These are phyloP conservation scores for Pachypeltis micranthus DNA, from an alignment of 1,140 invertebrate genomes.

Conservation along the genomic window DNA sequence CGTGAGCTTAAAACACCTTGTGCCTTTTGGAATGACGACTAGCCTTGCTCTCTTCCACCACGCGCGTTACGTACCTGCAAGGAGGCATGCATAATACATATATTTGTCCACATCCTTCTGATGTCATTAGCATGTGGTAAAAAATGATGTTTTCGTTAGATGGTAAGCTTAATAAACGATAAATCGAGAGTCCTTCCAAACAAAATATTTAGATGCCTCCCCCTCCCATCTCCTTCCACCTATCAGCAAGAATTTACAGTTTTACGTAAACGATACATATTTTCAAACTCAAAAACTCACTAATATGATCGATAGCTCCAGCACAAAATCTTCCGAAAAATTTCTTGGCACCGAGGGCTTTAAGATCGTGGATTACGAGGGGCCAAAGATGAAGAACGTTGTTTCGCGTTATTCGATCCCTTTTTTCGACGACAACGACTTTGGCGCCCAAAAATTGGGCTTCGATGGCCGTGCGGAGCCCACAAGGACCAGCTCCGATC, in stretches of 20 bases:
- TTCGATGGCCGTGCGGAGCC: slow-evolving; percentile 89
- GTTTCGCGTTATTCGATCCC: slow-evolving; percentile 86
- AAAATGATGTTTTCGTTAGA: too few relatives aligned
- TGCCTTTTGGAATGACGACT: too few relatives aligned
- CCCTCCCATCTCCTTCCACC: too few relatives aligned
- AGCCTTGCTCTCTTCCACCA: too few relatives aligned
- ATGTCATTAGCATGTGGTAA: too few relatives aligned
- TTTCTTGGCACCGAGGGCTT: slow-evolving; percentile 90
- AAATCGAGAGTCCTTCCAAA: too few relatives aligned
- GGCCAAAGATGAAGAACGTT: slow-evolving; percentile 99
- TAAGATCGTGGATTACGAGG: slow-evolving; percentile 92
- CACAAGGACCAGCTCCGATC: slow-evolving; percentile 92
- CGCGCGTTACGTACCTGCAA: too few relatives aligned
- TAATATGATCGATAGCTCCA: slow-evolving; percentile 95
- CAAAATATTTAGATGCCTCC: too few relatives aligned
- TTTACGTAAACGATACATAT: neutral
- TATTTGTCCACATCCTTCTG: too few relatives aligned
- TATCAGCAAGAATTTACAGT: neutral
- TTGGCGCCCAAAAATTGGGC: slow-evolving; percentile 90
- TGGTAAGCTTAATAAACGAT: too few relatives aligned
- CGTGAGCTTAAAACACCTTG: too few relatives aligned
- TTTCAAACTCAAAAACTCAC: slow-evolving; percentile 42
- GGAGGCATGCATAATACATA: too few relatives aligned
- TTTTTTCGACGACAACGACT: slow-evolving; percentile 85
- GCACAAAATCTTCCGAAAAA: slow-evolving; percentile 99